phyloP scores from a whole-genome alignment of 2,113 vertebrate genomes.

The Otis tarda region DNA sequence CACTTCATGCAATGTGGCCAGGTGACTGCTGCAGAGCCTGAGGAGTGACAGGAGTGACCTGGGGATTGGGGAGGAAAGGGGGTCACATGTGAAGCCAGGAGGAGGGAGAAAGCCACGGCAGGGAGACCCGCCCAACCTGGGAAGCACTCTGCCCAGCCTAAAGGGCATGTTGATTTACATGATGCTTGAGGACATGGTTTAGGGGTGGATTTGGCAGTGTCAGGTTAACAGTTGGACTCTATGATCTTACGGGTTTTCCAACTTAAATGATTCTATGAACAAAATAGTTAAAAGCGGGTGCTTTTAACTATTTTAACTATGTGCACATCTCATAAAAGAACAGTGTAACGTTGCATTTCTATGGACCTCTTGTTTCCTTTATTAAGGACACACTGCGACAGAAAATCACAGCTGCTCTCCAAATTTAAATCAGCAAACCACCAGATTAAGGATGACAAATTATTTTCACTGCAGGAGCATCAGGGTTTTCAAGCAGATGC shows the following conservation, averaged over 20 bases:
- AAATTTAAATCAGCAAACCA: background rate
- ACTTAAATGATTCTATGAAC: background rate
- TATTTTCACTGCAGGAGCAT: background rate
- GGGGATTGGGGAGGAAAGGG: background rate
- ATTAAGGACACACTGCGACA: background rate
- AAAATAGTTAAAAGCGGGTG: background rate
- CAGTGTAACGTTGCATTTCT: background rate
- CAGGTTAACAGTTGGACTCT: too few species aligned
- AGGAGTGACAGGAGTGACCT: background rate
- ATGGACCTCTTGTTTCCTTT: background rate
- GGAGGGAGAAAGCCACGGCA: fast-evolving
- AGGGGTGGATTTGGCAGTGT: too few species aligned
- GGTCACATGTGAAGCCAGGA: background rate
- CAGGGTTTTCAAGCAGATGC: background rate
- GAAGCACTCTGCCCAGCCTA: background rate
- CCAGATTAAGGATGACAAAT: background rate
- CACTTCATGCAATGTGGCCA: too few species aligned
- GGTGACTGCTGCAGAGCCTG: background rate
- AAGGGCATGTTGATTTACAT: background rate
- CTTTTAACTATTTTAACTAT: too few species aligned
- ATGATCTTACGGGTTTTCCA: too few species aligned
- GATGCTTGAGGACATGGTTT: too few species aligned
- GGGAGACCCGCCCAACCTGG: background rate
- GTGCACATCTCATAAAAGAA: background rate
- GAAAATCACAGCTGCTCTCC: background rate